These are phyloP conservation scores for Acanthopleura granulata DNA, from an alignment of 2,888 invertebrate genomes.

Conservation along the genomic window DNA sequence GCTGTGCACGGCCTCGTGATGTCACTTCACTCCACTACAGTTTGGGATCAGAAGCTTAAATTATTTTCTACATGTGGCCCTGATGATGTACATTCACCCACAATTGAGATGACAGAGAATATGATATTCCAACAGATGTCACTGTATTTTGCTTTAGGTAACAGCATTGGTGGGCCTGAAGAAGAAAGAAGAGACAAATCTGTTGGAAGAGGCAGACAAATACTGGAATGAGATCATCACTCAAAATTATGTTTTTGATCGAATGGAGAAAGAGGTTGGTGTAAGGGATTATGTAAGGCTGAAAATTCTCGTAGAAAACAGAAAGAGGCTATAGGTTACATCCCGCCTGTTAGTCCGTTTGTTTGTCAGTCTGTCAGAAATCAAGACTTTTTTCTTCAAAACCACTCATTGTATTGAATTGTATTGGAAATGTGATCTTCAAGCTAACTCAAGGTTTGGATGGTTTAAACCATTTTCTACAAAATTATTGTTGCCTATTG, in stretches of 20 bases:
- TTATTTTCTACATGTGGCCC: slow-evolving; percentile 2
- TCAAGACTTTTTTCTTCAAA: too few relatives aligned
- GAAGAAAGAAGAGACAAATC: slow-evolving; percentile 80
- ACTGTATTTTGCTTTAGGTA: slow-evolving; percentile 38
- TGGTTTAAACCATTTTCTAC: background rate
- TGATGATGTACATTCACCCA: background rate
- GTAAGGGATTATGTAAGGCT: too few relatives aligned
- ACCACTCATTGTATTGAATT: too few relatives aligned
- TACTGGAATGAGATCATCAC: slow-evolving; percentile 86
- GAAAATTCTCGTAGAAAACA: too few relatives aligned
- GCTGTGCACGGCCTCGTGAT: too few relatives aligned
- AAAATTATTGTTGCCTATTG: background rate
- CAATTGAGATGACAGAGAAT: background rate
- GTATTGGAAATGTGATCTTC: too few relatives aligned
- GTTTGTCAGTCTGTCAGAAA: too few relatives aligned
- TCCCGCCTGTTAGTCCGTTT: too few relatives aligned
- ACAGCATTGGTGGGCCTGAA: slow-evolving; percentile 82
- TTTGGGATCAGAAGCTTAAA: background rate
- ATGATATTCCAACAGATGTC: background rate
- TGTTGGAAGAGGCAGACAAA: slow-evolving; percentile 82
- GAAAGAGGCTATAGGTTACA: too few relatives aligned
- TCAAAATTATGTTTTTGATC: slow-evolving; percentile 83
- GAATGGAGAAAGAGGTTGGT: slow-evolving; percentile 77
- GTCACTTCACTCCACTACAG: too few relatives aligned
- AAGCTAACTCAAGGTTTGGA: too few relatives aligned